Base-by-base conservation (phyloP, 2,888 invertebrate species). In the Latrodectus elegans region DNA sequence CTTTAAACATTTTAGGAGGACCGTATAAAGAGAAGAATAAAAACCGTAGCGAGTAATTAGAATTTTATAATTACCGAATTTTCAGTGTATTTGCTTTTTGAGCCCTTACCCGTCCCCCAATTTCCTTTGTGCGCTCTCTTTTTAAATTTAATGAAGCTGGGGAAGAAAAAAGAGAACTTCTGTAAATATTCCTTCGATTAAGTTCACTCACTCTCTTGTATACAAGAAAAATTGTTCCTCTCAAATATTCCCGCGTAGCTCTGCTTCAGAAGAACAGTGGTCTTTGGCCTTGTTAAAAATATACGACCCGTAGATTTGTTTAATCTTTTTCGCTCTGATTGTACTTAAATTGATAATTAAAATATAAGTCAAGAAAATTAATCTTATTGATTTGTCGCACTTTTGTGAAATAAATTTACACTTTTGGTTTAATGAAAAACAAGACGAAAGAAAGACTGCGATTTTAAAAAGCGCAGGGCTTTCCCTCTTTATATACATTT, bases 1-100 rank as follows among this genome's bases (percentile, higher is more conserved):
- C 72, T 72, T 4, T 8, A 68, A 72, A 26, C n/a, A 17, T 60
- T 74, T 74, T 76, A 17, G 14, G 8, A 17, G 17, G 8, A 65
- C 26, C 26, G 17, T 67, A 67, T 3, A n/a, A 71, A 71, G 49
- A 11, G 49, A 14, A 4, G 51, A 22, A 64, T 6, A 52, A 77
- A 77, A 77, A 49, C 67, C n/a, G 26, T 67, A 22, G 67, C 22
- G 52, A 22, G 64, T 80, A 72, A 80, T 80, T 80, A 72, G 71
- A 72, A 80, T 80, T 80, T 72, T 72, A 72, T 80, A 80, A 80
- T 80, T 80, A 72, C 68, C 17, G 64, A 71, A 60, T 72, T 71
- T 79, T 70, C 17, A 38, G 38, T 67, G 17, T 53, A 52, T 68
- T 77, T 77, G 68, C 77, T 68, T 68, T 68, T 52, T 77, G 77